A percentile compares a stretch with the other conserved stretches of the same genome.
Evolutionary conservation across 2,888 invertebrate species (phyloP).

Genomic region (Acrocyrtus sp.): DNA sequence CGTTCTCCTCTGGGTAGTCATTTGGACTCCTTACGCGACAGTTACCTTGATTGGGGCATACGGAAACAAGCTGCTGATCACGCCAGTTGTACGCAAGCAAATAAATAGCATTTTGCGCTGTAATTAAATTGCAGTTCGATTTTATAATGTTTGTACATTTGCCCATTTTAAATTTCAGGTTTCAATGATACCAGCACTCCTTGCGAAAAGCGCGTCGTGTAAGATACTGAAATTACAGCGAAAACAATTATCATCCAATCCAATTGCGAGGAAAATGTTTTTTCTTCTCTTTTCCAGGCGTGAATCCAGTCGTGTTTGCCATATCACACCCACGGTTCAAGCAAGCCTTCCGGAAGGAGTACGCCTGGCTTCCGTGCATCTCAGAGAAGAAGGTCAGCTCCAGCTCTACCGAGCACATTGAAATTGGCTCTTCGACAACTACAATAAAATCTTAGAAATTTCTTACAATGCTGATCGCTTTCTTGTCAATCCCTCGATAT

Average conservation of each 20-base stretch:
- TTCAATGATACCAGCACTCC: constrained; percentile 49
- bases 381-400: not conserved
- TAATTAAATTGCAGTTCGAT: too few species aligned
- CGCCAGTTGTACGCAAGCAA: constrained; percentile 39
- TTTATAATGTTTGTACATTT: too few species aligned
- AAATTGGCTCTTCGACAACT: constrained; percentile 19
- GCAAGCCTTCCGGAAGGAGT: constrained; percentile 33
- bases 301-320: constrained; percentile 55
- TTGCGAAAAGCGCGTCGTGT: constrained; percentile 48
- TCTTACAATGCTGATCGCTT: too few species aligned
- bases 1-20: constrained; percentile 50
- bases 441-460: constrained; percentile 37
- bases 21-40: constrained; percentile 54
- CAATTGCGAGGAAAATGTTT: not conserved
- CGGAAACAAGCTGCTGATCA: constrained; percentile 31
- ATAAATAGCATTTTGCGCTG: too few species aligned
- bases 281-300: constrained; percentile 14
- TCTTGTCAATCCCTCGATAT: too few species aligned
- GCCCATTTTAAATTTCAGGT: too few species aligned
- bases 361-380: constrained; percentile 37
- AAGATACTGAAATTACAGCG: too few species aligned
- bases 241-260: not conserved
- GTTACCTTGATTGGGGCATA: constrained; percentile 44
- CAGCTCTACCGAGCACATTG: not conserved
- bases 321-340: constrained; percentile 54